Base-by-base conservation (phyloP, 1,140 invertebrate species). In the Brachionus paranguensis region DNA sequence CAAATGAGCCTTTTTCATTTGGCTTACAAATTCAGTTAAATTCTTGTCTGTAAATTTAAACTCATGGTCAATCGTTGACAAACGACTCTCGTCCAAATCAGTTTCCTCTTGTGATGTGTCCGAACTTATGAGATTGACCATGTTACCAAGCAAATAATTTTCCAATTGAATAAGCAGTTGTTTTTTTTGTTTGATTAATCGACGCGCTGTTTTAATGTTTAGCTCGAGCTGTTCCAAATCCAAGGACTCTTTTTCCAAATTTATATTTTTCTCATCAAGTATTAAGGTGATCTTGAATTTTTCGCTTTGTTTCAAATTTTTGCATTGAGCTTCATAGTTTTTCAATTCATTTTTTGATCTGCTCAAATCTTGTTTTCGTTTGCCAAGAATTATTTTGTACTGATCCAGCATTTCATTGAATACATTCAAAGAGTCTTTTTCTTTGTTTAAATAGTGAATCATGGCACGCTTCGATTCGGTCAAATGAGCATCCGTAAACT, bases 111-210 rank as follows among this genome's bases (percentile, higher is more conserved):
- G 45, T 14, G 72, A 76, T 50, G 72, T 50, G 27, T 50, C 45
- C 1, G 72, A 50, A 33, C 72, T 76, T 4, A 50, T n/a, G 2
- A 74, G 17, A 74, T 43, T 50, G 12, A 37, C 37, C 12, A 14
- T 24, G 11, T 76, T 47, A 6, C 72, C 72, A 50, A 24, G 43
- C 33, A 81, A 45, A 68, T 68, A 43, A 43, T 33, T 47, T 64
- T 81, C 78, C n/a, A 81, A 24, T 47, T 45, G 27, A 41, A 64
- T 81, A 12, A 81, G 24, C 7, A 45, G 27, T 17, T 24, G 29
- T 17, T 64, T 81, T 64, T 81, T 81, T 47, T 81, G 53, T 14
- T 68, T 60, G 8, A 81, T 68, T 29, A 81, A 45, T 2, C 64
- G 10, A 6, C 33, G 55, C n/a, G 50, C 50, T 45, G 53, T 81